Percentiles rank a stretch among this genome's conserved stretches.
phyloP scores from a whole-genome alignment of 2,797 vertebrate species.

The Tadarida brasiliensis region DNA sequence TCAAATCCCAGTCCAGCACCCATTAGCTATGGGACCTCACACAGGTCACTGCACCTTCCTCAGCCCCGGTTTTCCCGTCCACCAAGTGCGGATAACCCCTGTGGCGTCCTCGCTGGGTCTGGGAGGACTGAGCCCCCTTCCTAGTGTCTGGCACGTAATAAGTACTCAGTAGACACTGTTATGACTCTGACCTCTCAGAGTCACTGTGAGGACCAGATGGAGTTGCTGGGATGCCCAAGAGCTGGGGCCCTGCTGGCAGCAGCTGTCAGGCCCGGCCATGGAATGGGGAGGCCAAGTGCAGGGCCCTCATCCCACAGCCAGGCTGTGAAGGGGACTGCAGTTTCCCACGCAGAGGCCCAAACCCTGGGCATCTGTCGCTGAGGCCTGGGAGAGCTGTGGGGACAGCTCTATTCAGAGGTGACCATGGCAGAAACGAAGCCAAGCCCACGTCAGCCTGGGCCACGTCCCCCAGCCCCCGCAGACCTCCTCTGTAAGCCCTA shows the following conservation, averaged over 20 bases:
- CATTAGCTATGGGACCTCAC: background rate
- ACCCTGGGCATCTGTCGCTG: background rate
- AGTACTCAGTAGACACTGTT: background rate
- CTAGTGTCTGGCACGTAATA: background rate
- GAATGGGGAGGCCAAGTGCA: rapidly evolving
- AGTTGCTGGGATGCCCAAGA: background rate
- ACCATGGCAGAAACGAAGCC: no score
- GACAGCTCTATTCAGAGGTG: background rate
- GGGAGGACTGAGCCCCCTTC: background rate
- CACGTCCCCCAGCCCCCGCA: background rate
- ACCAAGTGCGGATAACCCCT: no score
- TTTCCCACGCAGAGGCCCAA: background rate
- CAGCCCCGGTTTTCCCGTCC: background rate
- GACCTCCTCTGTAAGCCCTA: background rate
- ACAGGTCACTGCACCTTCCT: background rate
- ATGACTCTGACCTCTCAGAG: rapidly evolving
- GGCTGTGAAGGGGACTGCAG: background rate
- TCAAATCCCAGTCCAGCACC: background rate
- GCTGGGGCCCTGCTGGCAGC: background rate
- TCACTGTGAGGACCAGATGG: background rate
- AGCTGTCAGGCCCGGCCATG: rapidly evolving
- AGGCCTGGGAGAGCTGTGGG: background rate
- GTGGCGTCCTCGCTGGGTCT: background rate
- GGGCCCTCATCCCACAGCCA: no score
- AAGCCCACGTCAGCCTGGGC: background rate